Evolutionary conservation across 2,113 vertebrate genomes (phyloP).

Genomic region (Trinectes maculatus): DNA sequence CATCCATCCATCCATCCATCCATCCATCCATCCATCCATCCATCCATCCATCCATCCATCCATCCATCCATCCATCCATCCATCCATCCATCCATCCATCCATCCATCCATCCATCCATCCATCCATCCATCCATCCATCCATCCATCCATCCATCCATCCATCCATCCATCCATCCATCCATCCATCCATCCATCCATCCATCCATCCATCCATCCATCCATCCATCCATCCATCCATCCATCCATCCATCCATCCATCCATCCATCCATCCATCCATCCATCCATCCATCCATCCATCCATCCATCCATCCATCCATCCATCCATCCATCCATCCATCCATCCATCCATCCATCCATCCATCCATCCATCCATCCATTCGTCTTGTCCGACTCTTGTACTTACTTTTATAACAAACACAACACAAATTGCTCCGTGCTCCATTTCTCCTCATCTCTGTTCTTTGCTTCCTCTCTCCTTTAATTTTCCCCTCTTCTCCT

Average conservation of each 20-base stretch:
- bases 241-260: slow-evolving; percentile 7
- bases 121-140: neutral
- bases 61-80: slow-evolving; percentile 2
- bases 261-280: neutral
- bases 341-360: neutral
- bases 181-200: neutral
- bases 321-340: neutral
- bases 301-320: neutral
- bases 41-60: neutral
- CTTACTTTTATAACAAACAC: slow-evolving; percentile 72
- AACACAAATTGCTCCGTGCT: slow-evolving; percentile 63
- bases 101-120: neutral
- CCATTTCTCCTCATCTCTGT: slow-evolving; percentile 2
- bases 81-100: neutral
- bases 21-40: slow-evolving; percentile 7
- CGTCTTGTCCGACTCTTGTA: no score
- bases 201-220: slow-evolving; percentile 8
- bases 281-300: slow-evolving; percentile 2
- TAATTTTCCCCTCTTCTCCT: neutral
- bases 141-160: neutral
- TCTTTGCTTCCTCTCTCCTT: neutral
- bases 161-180: neutral
- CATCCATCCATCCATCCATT: neutral
- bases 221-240: neutral
- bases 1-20: neutral